phyloP scores from a whole-genome alignment of 2,888 invertebrate species.

The Leucophora obtusa region DNA sequence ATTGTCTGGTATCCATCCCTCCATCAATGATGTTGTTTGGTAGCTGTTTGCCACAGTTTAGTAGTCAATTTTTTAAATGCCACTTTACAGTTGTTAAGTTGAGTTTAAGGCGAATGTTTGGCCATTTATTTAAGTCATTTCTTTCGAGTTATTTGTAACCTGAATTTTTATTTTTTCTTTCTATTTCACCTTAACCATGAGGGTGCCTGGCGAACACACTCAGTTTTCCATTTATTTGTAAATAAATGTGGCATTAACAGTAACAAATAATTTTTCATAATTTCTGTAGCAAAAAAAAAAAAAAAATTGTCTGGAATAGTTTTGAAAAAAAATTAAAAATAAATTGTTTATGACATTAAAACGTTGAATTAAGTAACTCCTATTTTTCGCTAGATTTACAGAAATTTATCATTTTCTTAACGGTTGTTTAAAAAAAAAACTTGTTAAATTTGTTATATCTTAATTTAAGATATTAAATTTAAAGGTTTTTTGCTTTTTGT shows the following conservation, averaged over 20 bases:
- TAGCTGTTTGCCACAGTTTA: conserved; percentile 52
- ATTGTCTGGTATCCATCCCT: not conserved
- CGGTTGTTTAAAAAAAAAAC: conserved; percentile 46
- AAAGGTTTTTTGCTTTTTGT: conserved; percentile 10
- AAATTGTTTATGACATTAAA: conserved; percentile 55
- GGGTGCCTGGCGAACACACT: conserved; percentile 19
- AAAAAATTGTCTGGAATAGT: not conserved
- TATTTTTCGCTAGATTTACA: conserved; percentile 17
- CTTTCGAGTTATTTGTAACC: conserved; percentile 4
- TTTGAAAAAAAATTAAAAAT: conserved; percentile 19
- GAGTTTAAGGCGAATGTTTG: conserved; percentile 57
- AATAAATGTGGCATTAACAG: conserved; percentile 44
- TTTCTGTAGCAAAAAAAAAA: not conserved
- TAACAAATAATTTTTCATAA: conserved; percentile 50
- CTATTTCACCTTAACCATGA: conserved; percentile 15
- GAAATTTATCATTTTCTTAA: conserved; percentile 52
- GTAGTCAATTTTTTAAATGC: conserved; percentile 62
- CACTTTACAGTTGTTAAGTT: conserved; percentile 59
- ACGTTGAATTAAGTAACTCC: conserved; percentile 34
- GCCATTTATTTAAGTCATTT: conserved; percentile 55
- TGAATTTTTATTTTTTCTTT: conserved; percentile 24
- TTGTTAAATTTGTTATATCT: conserved; percentile 33
- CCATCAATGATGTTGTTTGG: conserved; percentile 24
- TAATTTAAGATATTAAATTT: conserved; percentile 48
- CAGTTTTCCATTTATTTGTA: not conserved